Evolutionary conservation across 2,113 vertebrate species (phyloP).

Genomic region (Vulpes ferrilata): DNA sequence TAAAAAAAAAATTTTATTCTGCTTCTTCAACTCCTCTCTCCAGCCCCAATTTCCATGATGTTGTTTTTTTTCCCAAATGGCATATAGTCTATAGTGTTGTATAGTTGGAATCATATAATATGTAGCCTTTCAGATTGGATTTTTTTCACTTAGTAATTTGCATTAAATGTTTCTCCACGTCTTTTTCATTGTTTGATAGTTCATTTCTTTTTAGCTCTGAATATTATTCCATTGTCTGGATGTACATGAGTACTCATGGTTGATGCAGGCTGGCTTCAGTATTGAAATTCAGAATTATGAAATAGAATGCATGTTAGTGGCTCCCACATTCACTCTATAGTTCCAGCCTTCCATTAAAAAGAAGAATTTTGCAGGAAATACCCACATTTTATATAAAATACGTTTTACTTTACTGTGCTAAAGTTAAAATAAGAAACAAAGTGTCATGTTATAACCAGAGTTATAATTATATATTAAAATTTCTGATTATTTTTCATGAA

Average conservation of each 20-base stretch:
- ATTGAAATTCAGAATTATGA: background rate
- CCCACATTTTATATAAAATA: background rate
- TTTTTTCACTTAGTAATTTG: background rate
- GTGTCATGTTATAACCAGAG: background rate
- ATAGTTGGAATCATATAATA: background rate
- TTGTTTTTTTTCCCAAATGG: background rate
- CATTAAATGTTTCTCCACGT: background rate
- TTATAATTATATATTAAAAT: background rate
- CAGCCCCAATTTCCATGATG: background rate
- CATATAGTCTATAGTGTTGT: background rate
- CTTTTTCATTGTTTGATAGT: background rate
- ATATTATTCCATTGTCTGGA: background rate
- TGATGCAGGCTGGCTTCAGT: background rate
- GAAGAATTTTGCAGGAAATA: background rate
- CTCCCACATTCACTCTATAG: background rate
- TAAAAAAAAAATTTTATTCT: no score
- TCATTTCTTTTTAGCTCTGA: background rate
- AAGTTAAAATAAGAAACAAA: background rate
- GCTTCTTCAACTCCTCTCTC: background rate
- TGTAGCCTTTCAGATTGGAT: background rate
- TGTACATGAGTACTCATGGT: background rate
- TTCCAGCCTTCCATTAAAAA: background rate
- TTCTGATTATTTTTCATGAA: background rate
- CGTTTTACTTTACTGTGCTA: background rate
- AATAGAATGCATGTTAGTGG: background rate